Evolutionary conservation across 2,888 invertebrate genomes (phyloP).

Genomic region (Cordilura impudica): DNA sequence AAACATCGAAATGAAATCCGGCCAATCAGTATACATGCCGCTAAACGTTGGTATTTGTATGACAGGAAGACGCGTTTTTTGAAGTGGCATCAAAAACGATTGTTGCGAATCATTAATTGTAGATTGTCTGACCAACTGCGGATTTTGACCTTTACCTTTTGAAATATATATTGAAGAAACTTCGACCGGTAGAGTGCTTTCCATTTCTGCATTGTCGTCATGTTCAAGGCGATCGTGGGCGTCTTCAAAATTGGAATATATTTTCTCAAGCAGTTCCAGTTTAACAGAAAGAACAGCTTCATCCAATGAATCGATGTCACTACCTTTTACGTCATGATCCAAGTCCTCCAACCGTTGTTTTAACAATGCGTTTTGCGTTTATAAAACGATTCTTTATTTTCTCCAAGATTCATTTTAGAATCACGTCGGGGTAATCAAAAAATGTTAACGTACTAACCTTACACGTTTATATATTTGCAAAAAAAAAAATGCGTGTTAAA

Average conservation of each 20-base stretch:
- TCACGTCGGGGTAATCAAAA: slow-evolving; percentile 26
- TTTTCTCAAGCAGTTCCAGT: background rate
- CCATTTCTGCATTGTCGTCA: slow-evolving; percentile 21
- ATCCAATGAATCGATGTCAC: background rate
- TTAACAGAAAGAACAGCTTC: background rate
- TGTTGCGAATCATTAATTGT: background rate
- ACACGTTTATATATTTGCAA: too few relatives aligned
- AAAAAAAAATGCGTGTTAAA: too few relatives aligned
- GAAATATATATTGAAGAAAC: background rate
- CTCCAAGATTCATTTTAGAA: background rate
- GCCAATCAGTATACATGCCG: slow-evolving; percentile 46
- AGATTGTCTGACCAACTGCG: slow-evolving; percentile 23
- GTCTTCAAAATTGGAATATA: slow-evolving; percentile 8
- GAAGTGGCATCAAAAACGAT: slow-evolving; percentile 1
- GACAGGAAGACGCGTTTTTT: slow-evolving; percentile 25
- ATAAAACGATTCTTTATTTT: background rate
- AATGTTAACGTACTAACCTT: too few relatives aligned
- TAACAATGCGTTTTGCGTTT: slow-evolving; percentile 1
- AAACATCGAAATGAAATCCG: slow-evolving; percentile 56
- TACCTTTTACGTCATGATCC: background rate
- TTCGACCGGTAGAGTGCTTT: slow-evolving; percentile 1
- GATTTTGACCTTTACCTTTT: background rate
- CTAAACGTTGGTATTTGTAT: slow-evolving; percentile 46
- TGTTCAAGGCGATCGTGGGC: slow-evolving; percentile 1
- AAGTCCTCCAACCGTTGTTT: background rate